Evolutionary conservation across 2,113 vertebrate species (phyloP), one percentile per base, ranked within the genome.

Genomic region (Hydrolagus affinis): DNA sequence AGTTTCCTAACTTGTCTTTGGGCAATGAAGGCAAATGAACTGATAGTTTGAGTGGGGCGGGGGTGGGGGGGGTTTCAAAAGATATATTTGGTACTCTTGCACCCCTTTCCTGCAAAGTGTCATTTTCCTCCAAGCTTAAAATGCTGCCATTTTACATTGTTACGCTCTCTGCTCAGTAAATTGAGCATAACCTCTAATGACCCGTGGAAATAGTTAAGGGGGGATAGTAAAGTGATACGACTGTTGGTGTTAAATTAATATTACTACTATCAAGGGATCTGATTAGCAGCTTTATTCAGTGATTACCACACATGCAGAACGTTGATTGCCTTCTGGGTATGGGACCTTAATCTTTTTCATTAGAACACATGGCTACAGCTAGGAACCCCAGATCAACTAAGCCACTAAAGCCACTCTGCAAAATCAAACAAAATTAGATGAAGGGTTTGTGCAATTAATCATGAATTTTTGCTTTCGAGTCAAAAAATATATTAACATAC

Each of bases 241-340:
- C 86, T 86, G 85, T 85, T 87, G 88, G 87, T 86, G 87, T 89
- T 85, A 88, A 90, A 14, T 62, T 76, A 88, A 87, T 86, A 89
- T 76, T 66, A 78, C 75, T 44, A 75, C 89, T 71, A 89, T 74
- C 88, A 85, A 86, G 89, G 90, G 86, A 89, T 87, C 87, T 86
- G 88, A 87, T 92, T 89, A 90, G 87, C 85, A 90, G 88, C 86
- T 86, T 88, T 85, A 91, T 86, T 88, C 89, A 91, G 19, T 85
- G 72, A 12, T 86, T 89, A 88, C 85, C 71, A 87, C 0, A 87
- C 89, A 86, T 88, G 87, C 87, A 88, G 76, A 62, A 85, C 89
- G 86, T 89, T 44, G 85, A 92, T 87, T 90, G 88, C 89, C 89
- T 91, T 89, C 90, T 88, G 87, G 87, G 78, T 86, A 91, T 86